phyloP scores from a whole-genome alignment of 2,113 vertebrate species.

The Macrotus californicus region DNA sequence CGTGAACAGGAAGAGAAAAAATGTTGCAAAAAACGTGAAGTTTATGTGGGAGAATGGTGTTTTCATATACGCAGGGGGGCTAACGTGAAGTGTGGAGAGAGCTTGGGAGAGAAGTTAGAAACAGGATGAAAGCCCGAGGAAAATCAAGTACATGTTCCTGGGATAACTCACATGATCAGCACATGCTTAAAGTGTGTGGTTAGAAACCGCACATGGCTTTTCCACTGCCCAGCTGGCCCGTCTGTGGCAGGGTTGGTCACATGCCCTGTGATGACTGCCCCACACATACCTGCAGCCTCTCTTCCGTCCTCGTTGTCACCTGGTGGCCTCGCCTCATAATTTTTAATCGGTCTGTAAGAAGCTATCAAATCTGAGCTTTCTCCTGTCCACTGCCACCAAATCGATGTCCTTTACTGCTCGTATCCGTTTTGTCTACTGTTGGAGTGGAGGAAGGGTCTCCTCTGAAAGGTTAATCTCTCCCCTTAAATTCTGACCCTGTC shows the following conservation, averaged over 20 bases:
- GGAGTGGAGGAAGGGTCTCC: background rate
- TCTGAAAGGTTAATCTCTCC: background rate
- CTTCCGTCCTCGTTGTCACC: background rate
- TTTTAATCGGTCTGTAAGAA: conserved; percentile 5
- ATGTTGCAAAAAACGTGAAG: background rate
- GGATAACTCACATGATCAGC: background rate
- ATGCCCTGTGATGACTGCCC: background rate
- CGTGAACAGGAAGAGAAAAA: background rate
- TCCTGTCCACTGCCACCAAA: background rate
- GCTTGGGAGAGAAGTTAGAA: background rate
- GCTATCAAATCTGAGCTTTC: background rate
- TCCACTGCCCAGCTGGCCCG: background rate
- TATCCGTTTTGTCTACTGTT: background rate
- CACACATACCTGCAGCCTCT: background rate
- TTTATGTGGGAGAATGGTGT: background rate
- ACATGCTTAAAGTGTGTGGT: background rate
- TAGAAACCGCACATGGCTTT: too few relatives aligned
- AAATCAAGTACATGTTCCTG: background rate
- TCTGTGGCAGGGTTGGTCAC: background rate
- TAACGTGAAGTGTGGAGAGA: background rate
- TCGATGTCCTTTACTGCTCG: background rate
- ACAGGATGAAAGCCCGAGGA: background rate
- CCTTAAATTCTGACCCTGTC: background rate
- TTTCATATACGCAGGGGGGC: background rate
- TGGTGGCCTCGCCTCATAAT: background rate